Conservation (phyloP, 2,113 vertebrate species). For the Trichechus manatus region DNA sequence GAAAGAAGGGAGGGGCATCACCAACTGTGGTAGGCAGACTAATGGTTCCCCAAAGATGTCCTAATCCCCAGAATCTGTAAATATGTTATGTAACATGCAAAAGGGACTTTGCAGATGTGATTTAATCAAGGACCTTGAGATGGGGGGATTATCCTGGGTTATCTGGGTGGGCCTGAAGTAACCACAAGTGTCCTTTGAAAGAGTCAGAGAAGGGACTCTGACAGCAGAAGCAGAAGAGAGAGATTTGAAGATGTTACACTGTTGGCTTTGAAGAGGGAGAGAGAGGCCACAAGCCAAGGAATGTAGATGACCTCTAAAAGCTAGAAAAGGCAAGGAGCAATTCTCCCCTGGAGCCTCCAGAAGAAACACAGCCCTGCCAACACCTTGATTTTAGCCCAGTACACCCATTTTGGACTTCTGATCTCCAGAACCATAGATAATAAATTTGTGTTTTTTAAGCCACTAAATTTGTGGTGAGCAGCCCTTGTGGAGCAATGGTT, state of each 20-base stretch:
- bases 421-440: background rate
- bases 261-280: background rate
- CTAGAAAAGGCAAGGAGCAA: background rate
- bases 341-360: background rate
- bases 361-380: background rate
- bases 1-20: background rate
- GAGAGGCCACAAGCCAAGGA: background rate
- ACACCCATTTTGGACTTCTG: background rate
- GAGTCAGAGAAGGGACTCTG: background rate
- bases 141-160: background rate
- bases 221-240: background rate
- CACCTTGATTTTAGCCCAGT: background rate
- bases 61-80: background rate
- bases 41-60: background rate
- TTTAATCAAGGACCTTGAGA: background rate
- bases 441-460: background rate
- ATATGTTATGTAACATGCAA: background rate
- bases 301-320: background rate
- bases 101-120: background rate
- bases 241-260: background rate
- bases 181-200: background rate
- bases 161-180: background rate
- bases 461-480: background rate
- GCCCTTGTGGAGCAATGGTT: background rate
- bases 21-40: background rate